Conservation (phyloP, 2,113 vertebrate genomes). For the Platichthys stellatus region DNA sequence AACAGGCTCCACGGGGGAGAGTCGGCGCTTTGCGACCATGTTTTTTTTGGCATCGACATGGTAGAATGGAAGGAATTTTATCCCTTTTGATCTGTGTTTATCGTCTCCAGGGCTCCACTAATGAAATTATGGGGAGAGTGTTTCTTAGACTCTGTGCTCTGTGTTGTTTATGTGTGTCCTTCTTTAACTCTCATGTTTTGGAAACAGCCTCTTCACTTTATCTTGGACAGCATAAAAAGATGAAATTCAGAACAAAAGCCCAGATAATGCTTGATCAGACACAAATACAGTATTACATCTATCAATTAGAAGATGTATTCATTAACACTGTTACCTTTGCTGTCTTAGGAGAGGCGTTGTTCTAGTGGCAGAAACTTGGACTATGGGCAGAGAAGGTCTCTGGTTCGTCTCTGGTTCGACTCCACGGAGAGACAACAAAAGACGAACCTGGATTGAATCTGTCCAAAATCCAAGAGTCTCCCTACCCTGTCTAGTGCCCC, state of each 20-base stretch:
- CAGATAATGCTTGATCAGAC: constrained; percentile 5
- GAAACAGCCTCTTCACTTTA: neutral
- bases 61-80: constrained; percentile 52
- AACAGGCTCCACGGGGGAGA: constrained; percentile 64
- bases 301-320: constrained; percentile 19
- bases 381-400: too few relatives aligned
- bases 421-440: too few relatives aligned
- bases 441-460: too few relatives aligned
- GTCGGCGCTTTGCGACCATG: constrained; percentile 42
- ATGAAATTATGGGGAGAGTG: constrained; percentile 26
- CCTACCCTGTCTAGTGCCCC: too few relatives aligned
- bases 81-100: constrained; percentile 47
- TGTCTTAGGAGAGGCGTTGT: too few relatives aligned
- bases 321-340: constrained; percentile 10
- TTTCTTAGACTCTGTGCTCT: constrained; percentile 12
- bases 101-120: constrained; percentile 18
- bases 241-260: constrained; percentile 3
- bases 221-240: neutral
- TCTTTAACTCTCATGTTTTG: neutral
- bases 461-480: too few relatives aligned
- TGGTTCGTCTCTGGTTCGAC: too few relatives aligned
- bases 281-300: neutral
- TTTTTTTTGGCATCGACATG: constrained; percentile 53
- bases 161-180: constrained; percentile 21
- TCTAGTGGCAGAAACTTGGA: too few relatives aligned